These are phyloP conservation scores for Lithophane semibrunnea DNA, from an alignment of 2,888 invertebrate species.

Conservation along the genomic window DNA sequence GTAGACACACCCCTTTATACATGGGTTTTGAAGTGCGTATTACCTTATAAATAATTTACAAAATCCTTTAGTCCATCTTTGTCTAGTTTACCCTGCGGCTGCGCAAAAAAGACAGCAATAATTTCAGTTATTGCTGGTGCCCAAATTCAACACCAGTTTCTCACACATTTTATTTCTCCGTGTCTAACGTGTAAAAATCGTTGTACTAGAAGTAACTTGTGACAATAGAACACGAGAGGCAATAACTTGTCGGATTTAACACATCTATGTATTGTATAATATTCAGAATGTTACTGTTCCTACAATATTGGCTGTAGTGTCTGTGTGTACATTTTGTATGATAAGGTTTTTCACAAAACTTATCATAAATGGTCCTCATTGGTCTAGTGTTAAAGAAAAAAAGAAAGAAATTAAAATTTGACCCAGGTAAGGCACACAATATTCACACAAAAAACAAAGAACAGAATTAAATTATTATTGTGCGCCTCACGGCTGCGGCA, in stretches of 20 bases:
- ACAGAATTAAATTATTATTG: no score
- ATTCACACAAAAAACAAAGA: no score
- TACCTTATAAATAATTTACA: neutral
- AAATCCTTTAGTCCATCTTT: neutral
- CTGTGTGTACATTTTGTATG: neutral
- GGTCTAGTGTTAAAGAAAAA: no score
- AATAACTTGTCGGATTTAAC: conserved; percentile 26
- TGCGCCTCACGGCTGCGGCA: no score
- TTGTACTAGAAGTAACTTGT: conserved; percentile 9
- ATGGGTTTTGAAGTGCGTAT: no score
- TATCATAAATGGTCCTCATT: no score
- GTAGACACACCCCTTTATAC: no score
- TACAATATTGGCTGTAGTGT: neutral
- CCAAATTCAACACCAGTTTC: neutral
- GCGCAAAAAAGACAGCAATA: neutral
- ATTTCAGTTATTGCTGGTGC: neutral
- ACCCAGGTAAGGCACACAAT: no score
- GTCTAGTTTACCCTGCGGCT: neutral
- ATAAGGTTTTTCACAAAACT: no score
- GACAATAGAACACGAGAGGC: conserved; percentile 14
- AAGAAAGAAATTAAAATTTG: no score
- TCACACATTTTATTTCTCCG: conserved; percentile 14
- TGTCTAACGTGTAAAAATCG: conserved; percentile 2
- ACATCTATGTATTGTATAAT: conserved; percentile 9
- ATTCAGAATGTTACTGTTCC: neutral